Percentiles rank a stretch among this genome's conserved stretches.
Conservation (phyloP, 2,888 invertebrate genomes). For the Callyntrura sp. region DNA sequence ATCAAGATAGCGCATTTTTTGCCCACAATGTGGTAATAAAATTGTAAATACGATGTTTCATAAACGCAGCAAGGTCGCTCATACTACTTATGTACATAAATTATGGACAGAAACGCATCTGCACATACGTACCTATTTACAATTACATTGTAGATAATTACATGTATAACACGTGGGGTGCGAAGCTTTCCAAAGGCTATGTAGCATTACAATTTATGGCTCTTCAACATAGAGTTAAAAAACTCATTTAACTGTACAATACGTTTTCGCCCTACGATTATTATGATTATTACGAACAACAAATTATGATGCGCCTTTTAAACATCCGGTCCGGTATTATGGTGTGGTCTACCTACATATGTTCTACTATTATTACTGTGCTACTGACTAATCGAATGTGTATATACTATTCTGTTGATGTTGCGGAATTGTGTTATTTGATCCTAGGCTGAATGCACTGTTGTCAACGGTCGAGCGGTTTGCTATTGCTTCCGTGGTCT, state of each 20-base stretch:
- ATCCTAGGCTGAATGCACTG: slow-evolving; percentile 76
- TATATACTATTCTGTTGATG: neutral
- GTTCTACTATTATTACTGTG: no score
- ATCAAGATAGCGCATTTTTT: slow-evolving; percentile 66
- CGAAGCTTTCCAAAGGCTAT: neutral
- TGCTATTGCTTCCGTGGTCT: slow-evolving; percentile 78
- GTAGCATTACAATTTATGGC: neutral
- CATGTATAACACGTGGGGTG: neutral
- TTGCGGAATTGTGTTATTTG: neutral
- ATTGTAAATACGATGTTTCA: slow-evolving; percentile 3
- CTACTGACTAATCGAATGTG: neutral
- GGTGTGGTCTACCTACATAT: no score
- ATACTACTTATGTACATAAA: neutral
- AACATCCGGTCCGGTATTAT: slow-evolving; percentile 39
- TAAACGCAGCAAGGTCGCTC: slow-evolving; percentile 54
- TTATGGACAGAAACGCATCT: neutral
- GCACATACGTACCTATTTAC: neutral
- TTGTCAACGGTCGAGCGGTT: slow-evolving; percentile 77
- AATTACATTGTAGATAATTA: neutral
- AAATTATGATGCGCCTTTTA: slow-evolving; percentile 22
- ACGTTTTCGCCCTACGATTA: neutral
- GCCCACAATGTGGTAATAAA: slow-evolving; percentile 40
- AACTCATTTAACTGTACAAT: neutral
- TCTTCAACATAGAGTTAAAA: neutral
- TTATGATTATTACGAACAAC: neutral